Base-by-base conservation (phyloP, 2,113 vertebrate genomes). In the Pangasianodon gigas region DNA sequence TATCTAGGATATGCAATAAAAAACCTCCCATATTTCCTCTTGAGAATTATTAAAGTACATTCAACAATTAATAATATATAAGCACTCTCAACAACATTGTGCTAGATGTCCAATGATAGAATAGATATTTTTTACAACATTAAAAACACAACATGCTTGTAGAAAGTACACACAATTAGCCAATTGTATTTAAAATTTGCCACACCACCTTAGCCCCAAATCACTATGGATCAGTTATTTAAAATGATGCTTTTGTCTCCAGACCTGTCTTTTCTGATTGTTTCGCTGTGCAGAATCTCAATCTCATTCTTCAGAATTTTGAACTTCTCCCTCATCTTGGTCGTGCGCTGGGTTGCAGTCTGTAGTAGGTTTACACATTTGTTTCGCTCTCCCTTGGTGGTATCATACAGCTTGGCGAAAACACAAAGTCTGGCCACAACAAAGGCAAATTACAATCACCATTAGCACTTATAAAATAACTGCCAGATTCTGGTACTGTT, bases 281-380 rank as follows among this genome's bases (percentile, higher is more conserved):
- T 90, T 62, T 93, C 94, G 69, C 93, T 95, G 52, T 95, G 96
- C 92, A 98, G 95, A 92, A 97, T 97, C 93, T 97, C 95, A 16
- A 93, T 93, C 93, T 97, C 96, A 84, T 97, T 97, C 92, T 95
- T 95, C 90, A 97, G 93, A 86, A 97, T 94, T 92, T 96, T 96
- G 69, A 96, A 82, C 69, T 94, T 95, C 62, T 96, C 96, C 87
- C 87, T 95, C 89, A 97, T 93, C 94, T 98, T 97, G 14, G 92
- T 93, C 62, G 94, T 94, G 26, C 95, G 96, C 90, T 97, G 96
- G 9, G 96, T 96, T 90, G 96, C 95, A 84, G 91, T 93, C 71
- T 95, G 93, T 91, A 97, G 96, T 86, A 98, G 94, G 37, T 94
- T 94, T n/a, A 97, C 93, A 88, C 95, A 97, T 93, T 97, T 99